Conservation (phyloP, 2,113 vertebrate genomes). For the Urocynchramus pylzowi region DNA sequence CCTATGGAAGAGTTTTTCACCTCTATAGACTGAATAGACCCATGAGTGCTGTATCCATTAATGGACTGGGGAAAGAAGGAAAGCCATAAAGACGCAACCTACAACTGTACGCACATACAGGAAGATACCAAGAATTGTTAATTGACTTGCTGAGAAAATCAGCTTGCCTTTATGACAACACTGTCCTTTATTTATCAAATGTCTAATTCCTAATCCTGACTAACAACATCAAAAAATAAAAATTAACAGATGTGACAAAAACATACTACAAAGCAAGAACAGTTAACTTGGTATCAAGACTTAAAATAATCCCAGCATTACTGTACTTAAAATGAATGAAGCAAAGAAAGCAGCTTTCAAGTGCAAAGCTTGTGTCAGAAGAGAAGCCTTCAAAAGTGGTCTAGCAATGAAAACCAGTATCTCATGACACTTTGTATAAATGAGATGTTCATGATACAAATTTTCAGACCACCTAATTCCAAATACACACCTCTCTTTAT, state of each 20-base stretch:
- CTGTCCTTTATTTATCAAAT: background rate
- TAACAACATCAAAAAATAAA: background rate
- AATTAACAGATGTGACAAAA: background rate
- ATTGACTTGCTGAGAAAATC: background rate
- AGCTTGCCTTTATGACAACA: background rate
- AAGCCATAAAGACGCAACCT: background rate
- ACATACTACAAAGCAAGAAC: background rate
- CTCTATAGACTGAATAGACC: background rate
- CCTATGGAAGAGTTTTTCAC: background rate
- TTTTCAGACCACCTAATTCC: background rate
- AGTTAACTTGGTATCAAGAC: background rate
- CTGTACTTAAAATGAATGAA: background rate
- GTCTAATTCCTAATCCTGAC: background rate
- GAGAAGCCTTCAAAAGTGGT: background rate
- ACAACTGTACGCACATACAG: fast-evolving
- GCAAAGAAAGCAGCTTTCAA: background rate
- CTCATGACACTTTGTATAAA: background rate
- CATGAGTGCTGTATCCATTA: background rate
- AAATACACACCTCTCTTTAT: background rate
- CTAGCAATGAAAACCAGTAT: background rate
- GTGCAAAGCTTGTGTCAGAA: background rate
- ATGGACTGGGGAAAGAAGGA: background rate
- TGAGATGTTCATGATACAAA: background rate
- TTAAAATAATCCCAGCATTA: background rate
- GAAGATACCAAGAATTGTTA: background rate